phyloP scores from a whole-genome alignment of 35 echinoderm and acorn worm genomes.

The Apostichopus parvimensis region DNA sequence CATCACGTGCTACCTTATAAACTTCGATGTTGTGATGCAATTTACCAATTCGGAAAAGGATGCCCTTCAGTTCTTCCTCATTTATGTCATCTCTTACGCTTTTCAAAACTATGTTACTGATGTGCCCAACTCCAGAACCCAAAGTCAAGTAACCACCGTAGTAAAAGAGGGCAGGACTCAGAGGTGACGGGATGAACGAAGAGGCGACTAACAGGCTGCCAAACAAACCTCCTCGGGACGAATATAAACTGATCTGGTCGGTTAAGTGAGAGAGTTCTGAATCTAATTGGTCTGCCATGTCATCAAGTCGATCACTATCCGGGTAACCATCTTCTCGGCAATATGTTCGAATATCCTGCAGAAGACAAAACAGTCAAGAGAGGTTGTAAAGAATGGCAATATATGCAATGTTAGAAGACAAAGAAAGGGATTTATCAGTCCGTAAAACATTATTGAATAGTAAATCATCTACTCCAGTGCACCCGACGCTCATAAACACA shows the following conservation, averaged over 20 bases:
- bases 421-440: too few species aligned
- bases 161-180: neutral
- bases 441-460: too few species aligned
- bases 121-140: neutral
- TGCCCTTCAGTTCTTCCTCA: neutral
- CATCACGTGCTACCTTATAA: neutral
- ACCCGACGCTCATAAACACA: too few species aligned
- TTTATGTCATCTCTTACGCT: neutral
- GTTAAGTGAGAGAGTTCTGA: neutral
- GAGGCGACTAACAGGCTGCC: too few species aligned
- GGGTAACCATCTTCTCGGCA: neutral
- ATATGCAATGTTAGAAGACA: too few species aligned
- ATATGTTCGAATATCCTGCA: neutral
- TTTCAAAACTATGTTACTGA: neutral
- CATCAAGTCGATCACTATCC: neutral
- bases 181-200: neutral
- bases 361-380: too few species aligned
- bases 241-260: too few species aligned
- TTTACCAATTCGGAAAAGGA: neutral
- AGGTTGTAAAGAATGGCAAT: too few species aligned
- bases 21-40: neutral
- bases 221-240: too few species aligned
- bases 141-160: slow-evolving; percentile 6
- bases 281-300: neutral
- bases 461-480: too few species aligned